These are phyloP conservation scores for Apodemus agrarius DNA, from an alignment of 2,797 vertebrate genomes.

Conservation along the genomic window DNA sequence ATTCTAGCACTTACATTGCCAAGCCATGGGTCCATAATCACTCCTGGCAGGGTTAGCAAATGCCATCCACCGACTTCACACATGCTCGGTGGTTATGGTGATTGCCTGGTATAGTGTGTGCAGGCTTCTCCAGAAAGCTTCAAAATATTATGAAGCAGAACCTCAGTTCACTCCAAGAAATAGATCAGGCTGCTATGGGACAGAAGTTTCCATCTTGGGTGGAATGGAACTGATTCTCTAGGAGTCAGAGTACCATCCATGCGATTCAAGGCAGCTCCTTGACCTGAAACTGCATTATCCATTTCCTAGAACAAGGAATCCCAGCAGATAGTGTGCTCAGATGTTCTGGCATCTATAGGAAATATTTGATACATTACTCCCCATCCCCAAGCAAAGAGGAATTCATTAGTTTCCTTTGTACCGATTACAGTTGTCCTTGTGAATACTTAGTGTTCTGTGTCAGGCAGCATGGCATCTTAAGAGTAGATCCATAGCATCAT, in stretches of 20 bases:
- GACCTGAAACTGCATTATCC: background rate
- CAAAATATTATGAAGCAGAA: constrained; percentile 7
- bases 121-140: background rate
- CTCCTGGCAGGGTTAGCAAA: background rate
- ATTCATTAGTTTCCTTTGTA: background rate
- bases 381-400: background rate
- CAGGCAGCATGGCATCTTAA: background rate
- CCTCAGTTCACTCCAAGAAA: constrained; percentile 14
- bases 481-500: background rate
- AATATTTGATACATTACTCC: background rate
- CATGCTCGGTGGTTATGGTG: background rate
- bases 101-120: background rate
- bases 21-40: background rate
- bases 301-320: background rate
- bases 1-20: background rate
- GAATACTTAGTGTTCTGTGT: background rate
- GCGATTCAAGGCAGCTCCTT: background rate
- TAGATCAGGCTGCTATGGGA: constrained; percentile 3
- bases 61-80: background rate
- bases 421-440: constrained; percentile 17
- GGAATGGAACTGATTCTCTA: background rate
- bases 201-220: background rate
- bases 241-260: background rate
- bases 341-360: background rate
- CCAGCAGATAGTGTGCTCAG: background rate